Evolutionary conservation across 2,888 invertebrate genomes (phyloP).

Genomic region (Drosophila lutescens): DNA sequence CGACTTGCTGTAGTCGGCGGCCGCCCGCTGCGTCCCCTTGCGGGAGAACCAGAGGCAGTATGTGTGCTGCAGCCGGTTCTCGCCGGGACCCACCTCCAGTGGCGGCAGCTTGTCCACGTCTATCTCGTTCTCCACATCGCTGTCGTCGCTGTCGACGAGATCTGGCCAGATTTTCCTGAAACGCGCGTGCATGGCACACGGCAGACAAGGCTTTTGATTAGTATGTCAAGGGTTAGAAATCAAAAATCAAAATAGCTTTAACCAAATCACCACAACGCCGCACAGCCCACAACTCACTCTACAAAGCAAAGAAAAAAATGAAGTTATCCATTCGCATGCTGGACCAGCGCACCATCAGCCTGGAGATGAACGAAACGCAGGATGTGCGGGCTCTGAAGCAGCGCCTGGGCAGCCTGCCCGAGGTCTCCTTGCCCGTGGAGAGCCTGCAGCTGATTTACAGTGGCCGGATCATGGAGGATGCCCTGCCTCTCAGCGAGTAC

Average conservation of each 20-base stretch:
- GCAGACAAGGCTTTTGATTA: slow-evolving; percentile 35
- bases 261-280: neutral
- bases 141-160: slow-evolving; percentile 86
- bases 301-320: slow-evolving; percentile 50
- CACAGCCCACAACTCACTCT: neutral
- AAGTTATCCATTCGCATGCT: slow-evolving; percentile 95
- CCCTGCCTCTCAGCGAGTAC: slow-evolving; percentile 91
- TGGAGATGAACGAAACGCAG: slow-evolving; percentile 93
- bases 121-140: slow-evolving; percentile 87
- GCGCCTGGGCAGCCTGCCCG: slow-evolving; percentile 61
- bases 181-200: slow-evolving; percentile 30
- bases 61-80: slow-evolving; percentile 96
- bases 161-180: slow-evolving; percentile 82
- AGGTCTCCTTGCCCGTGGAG: slow-evolving; percentile 88
- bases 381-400: slow-evolving; percentile 95
- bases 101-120: slow-evolving; percentile 86
- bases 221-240: slow-evolving; percentile 36
- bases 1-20: slow-evolving; percentile 85
- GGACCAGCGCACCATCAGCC: slow-evolving; percentile 95
- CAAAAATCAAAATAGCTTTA: neutral
- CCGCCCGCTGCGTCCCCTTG: slow-evolving; percentile 85
- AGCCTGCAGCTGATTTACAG: slow-evolving; percentile 96
- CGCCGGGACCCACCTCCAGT: slow-evolving; percentile 91
- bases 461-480: slow-evolving; percentile 96
- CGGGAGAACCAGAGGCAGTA: slow-evolving; percentile 96